These are phyloP conservation scores for Gandaritis pyraliata DNA, from an alignment of 2,888 invertebrate species.

Conservation along the genomic window DNA sequence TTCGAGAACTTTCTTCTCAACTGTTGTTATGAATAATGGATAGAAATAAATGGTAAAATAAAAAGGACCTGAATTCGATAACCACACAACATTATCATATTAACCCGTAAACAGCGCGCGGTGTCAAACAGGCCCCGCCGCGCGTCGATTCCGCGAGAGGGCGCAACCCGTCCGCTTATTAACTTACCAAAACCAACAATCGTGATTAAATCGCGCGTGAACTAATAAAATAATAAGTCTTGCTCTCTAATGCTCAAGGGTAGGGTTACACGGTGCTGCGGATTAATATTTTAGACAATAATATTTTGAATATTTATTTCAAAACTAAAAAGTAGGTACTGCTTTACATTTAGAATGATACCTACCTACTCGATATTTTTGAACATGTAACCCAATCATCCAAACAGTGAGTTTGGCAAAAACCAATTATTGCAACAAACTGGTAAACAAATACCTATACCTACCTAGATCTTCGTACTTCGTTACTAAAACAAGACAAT, in stretches of 20 bases:
- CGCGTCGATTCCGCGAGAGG: conserved; percentile 43
- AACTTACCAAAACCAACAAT: conserved; percentile 83
- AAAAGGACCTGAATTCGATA: too few relatives aligned
- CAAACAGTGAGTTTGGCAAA: too few relatives aligned
- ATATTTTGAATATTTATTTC: conserved; percentile 1
- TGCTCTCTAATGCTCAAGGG: conserved; percentile 61
- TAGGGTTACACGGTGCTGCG: conserved; percentile 60
- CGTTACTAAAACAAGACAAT: too few relatives aligned
- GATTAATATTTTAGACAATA: neutral
- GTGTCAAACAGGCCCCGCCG: conserved; percentile 32
- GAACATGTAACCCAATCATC: too few relatives aligned
- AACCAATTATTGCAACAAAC: too few relatives aligned
- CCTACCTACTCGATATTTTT: too few relatives aligned
- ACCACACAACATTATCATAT: conserved; percentile 32
- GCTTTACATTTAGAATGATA: too few relatives aligned
- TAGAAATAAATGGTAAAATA: too few relatives aligned
- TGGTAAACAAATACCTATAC: too few relatives aligned
- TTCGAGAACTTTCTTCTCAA: too few relatives aligned
- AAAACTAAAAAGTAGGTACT: neutral
- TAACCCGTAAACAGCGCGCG: conserved; percentile 37
- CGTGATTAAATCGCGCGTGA: conserved; percentile 84
- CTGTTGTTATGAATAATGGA: too few relatives aligned
- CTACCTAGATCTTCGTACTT: too few relatives aligned
- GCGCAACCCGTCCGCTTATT: conserved; percentile 71
- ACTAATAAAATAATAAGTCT: conserved; percentile 83